Evolutionary conservation across 2,797 vertebrate species (phyloP), one percentile per base, ranked within the genome.

Genomic region (Alauda arvensis): DNA sequence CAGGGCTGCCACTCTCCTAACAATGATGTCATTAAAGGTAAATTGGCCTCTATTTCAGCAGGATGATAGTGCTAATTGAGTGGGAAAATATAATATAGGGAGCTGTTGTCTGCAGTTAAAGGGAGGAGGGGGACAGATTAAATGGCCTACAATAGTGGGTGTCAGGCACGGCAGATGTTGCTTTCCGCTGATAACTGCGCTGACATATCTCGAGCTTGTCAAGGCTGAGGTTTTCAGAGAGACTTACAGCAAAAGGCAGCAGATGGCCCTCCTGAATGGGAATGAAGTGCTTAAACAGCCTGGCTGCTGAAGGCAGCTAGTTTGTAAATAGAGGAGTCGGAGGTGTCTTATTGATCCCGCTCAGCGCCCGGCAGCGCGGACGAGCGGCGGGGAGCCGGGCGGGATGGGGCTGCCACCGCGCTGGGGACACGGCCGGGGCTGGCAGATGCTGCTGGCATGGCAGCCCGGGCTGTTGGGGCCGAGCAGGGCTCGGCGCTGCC

Each of bases 1-100:
- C 97, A 97, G 97, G 97, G 95, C 98, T 98, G 98, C 98, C 98
- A 98, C 98, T 98, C 98, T 98, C 98, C 98, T 98, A 98, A 99
- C 99, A 99, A 99, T 99, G 98, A 99, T 98, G 98, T 99, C 98
- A 99, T 99, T 99, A 99, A 99, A 99, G 99, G 98, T 99, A 99
- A 99, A 99, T 99, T 99, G 99, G 98, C 98, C 99, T 99, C 98
- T 98, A 99, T 99, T 99, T 99, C 98, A 99, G 98, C 98, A 94
- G 98, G 98, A 99, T 98, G 98, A 99, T 99, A 98, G 98, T 98
- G 99, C 98, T 99, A 99, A 99, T 99, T 99, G 99, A 99, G 99
- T 99, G 98, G 98, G 98, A 99, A 99, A 99, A 99, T 98, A 99
- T 99, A 99, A 99, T 99, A 98, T 98, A 97, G 98, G 98, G 98